Evolutionary conservation across 2,888 invertebrate species (phyloP), one percentile per base, ranked within the genome.

Genomic region (Galeopsomyia nigrocyanea): DNA sequence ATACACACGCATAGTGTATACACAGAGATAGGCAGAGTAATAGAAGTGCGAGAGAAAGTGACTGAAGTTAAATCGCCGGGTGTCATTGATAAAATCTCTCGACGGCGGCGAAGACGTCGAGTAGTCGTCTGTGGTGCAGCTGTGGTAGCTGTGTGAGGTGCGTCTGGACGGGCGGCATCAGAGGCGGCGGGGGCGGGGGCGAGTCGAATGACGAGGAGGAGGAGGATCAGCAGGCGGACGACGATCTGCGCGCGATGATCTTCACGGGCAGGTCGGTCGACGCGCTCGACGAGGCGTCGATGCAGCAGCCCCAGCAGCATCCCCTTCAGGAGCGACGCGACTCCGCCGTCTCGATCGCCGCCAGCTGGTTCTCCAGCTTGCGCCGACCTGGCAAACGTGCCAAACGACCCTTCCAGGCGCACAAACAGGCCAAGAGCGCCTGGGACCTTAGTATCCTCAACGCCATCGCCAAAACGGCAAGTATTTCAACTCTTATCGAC

Each of bases 351-450:
- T 80, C 83, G 19, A 79, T 82, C 79, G 91, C 93, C 75, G 90
- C 92, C 79, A 93, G 92, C 86, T 95, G 94, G 94, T 94, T 94
- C 87, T 93, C 92, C 77, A 94, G 94, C 76, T 85, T 94, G 83
- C 91, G 93, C 80, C 90, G 94, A 77, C 87, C 87, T 85, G 90
- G 87, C 87, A 83, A 82, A 78, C 84, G 83, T 77, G 21, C 19
- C 73, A 84, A 83, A 76, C 82, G 80, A 69, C 78, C 77, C 49
- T 80, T 76, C 70, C 77, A 78, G 62, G 79, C 79, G 58, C 83
- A 82, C 77, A 78, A 80, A 64, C 81, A 82, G 76, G 84, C 86
- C 57, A 85, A 86, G 78, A 87, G 90, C 77, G 90, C 90, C 75
- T 90, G 90, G 91, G 91, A 91, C 80, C 89, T 91, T 79, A 89